Conservation (phyloP, 2,888 invertebrate species). For the Apodemia hepburni region DNA sequence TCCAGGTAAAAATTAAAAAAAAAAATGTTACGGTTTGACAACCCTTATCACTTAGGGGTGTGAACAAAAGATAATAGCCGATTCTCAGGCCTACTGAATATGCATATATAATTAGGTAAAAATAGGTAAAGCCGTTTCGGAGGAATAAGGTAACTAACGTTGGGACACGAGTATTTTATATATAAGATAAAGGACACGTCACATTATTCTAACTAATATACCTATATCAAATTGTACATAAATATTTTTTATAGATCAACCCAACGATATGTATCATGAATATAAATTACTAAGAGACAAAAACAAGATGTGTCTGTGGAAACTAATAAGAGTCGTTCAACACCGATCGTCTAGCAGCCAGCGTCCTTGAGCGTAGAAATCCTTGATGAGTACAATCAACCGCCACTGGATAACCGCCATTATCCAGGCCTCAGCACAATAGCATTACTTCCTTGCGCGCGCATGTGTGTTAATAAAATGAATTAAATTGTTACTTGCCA, state of each 20-base stretch:
- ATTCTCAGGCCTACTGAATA: too few relatives aligned
- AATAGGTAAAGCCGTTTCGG: too few relatives aligned
- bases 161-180: too few relatives aligned
- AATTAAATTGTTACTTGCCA: background rate
- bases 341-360: slow-evolving; percentile 67
- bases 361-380: slow-evolving; percentile 78
- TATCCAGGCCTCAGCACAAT: slow-evolving; percentile 64
- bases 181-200: too few relatives aligned
- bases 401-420: slow-evolving; percentile 71
- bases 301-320: slow-evolving; percentile 73
- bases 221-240: slow-evolving; percentile 28
- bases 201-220: background rate
- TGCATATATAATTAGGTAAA: too few relatives aligned
- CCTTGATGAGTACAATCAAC: slow-evolving; percentile 80
- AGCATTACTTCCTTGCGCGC: slow-evolving; percentile 25
- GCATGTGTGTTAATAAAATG: background rate
- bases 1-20: too few relatives aligned
- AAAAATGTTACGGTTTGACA: too few relatives aligned
- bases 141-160: too few relatives aligned
- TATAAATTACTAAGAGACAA: slow-evolving; percentile 72
- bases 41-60: too few relatives aligned
- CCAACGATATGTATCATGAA: slow-evolving; percentile 72
- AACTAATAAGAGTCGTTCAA: slow-evolving; percentile 74
- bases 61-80: too few relatives aligned
- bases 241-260: slow-evolving; percentile 70